Base-by-base conservation (phyloP, 2,888 invertebrate genomes). In the Pharmacophagus antenor region DNA sequence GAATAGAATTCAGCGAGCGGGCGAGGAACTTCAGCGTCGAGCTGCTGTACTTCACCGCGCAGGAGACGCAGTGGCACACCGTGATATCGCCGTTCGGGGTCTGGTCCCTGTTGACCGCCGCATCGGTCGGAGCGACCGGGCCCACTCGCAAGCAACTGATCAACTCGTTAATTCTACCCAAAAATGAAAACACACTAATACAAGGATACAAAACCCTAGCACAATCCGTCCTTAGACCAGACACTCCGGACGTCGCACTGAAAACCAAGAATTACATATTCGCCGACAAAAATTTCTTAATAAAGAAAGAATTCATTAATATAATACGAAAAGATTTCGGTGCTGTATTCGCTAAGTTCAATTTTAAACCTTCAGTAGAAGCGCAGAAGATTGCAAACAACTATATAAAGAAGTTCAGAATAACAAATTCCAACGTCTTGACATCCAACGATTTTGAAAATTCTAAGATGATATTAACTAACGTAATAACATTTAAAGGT, bases 401-500 rank as follows among this genome's bases (percentile, higher is more conserved):
- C 0, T 78, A 79, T 66, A 85, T 86, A 2, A 76, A 82, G 61
- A 80, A 66, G 23, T 76, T 78, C 5, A 84, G 82, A 0, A 78
- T 77, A 1, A 70, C 77, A 37, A 81, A 87, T 1, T 76, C 80
- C 1, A 80, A 84, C 62, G 85, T 84, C 7, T 68, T 87, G 1
- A 76, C 73, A 6, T 80, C 86, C 66, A 92, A 84, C 47, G 92
- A 93, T 71, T 81, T 93, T 49, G 71, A 67, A 12, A 84, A 92
- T 66, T 91, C 94, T 0, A 83, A 91, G 67, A 88, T 95, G 80
- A 90, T 95, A 60, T 76, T 95, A 69, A 89, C 93, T 0, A 94
- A 94, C 59, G 92, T 94, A 0, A 88, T 95, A 51, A 94, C 91
- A 65, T 95, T 95, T 76, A 94, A 94, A 81, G 95, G 94, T 15